phyloP scores from a whole-genome alignment of 1,140 invertebrate species.

The Conopomorpha cramerella region DNA sequence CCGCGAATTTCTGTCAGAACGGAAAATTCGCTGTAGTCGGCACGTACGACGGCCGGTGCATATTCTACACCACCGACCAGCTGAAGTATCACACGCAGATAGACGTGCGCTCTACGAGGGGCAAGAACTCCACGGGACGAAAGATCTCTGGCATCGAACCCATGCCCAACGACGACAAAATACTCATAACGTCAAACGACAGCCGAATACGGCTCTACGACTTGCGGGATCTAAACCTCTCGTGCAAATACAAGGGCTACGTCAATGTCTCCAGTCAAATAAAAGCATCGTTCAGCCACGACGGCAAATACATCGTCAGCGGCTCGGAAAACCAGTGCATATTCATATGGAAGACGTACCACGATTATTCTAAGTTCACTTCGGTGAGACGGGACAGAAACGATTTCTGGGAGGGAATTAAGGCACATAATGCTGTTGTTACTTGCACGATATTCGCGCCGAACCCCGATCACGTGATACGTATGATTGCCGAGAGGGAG shows the following conservation, averaged over 20 bases:
- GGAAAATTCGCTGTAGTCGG: constrained; percentile 98
- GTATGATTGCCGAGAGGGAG: constrained; percentile 70
- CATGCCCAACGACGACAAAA: constrained; percentile 95
- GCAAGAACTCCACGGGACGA: constrained; percentile 90
- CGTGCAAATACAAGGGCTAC: constrained; percentile 96
- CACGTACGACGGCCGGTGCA: constrained; percentile 95
- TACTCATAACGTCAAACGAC: constrained; percentile 97
- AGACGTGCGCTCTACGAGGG: constrained; percentile 90
- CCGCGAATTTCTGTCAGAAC: constrained; percentile 97
- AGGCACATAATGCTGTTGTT: constrained; percentile 95
- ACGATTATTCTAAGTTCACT: constrained; percentile 94
- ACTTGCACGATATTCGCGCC: constrained; percentile 97
- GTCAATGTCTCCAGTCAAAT: constrained; percentile 97
- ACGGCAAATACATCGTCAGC: constrained; percentile 95
- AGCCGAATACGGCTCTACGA: constrained; percentile 96
- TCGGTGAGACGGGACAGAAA: constrained; percentile 94
- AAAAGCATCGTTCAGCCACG: constrained; percentile 94
- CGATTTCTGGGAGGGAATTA: constrained; percentile 97
- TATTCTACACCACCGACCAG: constrained; percentile 98
- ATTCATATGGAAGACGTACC: constrained; percentile 96
- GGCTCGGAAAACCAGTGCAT: constrained; percentile 98
- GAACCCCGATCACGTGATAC: constrained; percentile 89
- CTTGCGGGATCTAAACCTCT: constrained; percentile 89
- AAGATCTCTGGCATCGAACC: constrained; percentile 98
- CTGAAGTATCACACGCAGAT: constrained; percentile 98